A percentile compares a stretch with the other conserved stretches of the same genome.
Conservation (phyloP, 2,888 invertebrate genomes). For the Drosophila limbata region DNA sequence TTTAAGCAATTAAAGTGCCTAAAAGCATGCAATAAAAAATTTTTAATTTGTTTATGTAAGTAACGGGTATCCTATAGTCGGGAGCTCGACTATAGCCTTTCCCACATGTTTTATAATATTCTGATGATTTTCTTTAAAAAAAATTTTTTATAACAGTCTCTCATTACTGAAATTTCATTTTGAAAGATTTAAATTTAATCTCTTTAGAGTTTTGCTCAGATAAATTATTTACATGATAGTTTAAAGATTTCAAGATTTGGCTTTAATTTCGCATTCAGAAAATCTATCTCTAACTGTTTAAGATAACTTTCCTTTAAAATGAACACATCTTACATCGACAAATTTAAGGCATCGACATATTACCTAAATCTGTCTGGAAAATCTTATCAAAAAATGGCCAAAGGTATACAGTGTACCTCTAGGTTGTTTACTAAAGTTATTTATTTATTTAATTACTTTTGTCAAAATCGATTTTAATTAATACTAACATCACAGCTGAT, state of each 20-base stretch:
- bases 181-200: neutral
- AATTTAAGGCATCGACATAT: neutral
- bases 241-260: neutral
- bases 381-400: no score
- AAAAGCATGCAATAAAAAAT: no score
- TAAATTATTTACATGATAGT: neutral
- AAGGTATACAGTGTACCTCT: neutral
- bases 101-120: neutral
- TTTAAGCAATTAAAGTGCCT: no score
- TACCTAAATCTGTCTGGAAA: neutral
- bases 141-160: no score
- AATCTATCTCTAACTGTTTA: neutral
- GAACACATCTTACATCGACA: neutral
- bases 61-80: no score
- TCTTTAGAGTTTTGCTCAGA: neutral
- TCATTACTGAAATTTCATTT: neutral
- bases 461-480: neutral
- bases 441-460: neutral
- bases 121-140: no score
- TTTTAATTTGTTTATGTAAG: no score
- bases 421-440: neutral
- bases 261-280: neutral
- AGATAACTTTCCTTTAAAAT: neutral
- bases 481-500: neutral
- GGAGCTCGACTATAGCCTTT: no score